A percentile compares a stretch with the other conserved stretches of the same genome.
phyloP scores from a whole-genome alignment of 2,797 vertebrate species.

The Sylvilagus floridanus region DNA sequence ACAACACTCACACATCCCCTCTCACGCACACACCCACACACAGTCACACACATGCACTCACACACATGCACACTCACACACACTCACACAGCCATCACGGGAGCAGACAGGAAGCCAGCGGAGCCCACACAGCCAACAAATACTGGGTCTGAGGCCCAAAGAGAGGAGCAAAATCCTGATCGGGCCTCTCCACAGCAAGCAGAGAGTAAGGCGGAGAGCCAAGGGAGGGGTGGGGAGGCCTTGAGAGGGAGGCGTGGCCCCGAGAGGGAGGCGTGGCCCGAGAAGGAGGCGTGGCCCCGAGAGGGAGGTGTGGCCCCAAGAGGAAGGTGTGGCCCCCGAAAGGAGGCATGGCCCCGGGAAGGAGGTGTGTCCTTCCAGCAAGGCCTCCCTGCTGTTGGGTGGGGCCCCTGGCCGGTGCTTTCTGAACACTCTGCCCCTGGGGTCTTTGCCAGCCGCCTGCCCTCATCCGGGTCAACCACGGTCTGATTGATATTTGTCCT shows the following conservation, averaged over 20 bases:
- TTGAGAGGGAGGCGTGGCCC: neutral
- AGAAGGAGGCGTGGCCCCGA: neutral
- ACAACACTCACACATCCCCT: too few relatives aligned
- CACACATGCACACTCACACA: neutral
- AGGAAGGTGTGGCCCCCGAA: too few relatives aligned
- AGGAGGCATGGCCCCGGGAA: accelerated
- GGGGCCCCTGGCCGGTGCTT: neutral
- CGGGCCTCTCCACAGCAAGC: neutral
- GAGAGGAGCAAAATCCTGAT: neutral
- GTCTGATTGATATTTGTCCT: too few relatives aligned
- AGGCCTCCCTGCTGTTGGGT: neutral
- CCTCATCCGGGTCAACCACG: too few relatives aligned
- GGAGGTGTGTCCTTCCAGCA: neutral
- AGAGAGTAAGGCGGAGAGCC: neutral
- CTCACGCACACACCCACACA: neutral
- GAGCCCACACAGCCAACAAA: neutral
- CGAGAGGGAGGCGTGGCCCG: accelerated
- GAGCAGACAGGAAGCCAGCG: neutral
- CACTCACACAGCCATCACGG: neutral
- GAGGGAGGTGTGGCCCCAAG: too few relatives aligned
- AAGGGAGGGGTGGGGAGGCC: neutral
- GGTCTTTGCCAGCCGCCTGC: neutral
- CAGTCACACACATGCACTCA: neutral
- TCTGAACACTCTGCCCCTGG: neutral
- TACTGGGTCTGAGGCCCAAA: neutral